phyloP scores from a whole-genome alignment of 2,888 invertebrate genomes.

The Trisateles emortualis region DNA sequence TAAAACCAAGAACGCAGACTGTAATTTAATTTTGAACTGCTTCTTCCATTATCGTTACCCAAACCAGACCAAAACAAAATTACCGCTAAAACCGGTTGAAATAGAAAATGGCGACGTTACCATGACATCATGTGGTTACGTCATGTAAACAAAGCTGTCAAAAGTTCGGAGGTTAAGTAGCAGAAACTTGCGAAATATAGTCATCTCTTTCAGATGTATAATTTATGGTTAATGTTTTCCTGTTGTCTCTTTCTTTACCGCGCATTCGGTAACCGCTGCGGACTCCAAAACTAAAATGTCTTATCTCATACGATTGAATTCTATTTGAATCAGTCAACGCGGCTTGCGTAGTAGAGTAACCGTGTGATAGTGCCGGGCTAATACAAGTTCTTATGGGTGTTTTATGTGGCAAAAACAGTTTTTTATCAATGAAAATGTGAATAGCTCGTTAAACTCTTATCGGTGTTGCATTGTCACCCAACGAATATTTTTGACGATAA shows the following conservation, averaged over 20 bases:
- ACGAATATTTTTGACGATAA: slow-evolving; percentile 46
- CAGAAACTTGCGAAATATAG: slow-evolving; percentile 39
- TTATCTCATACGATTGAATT: slow-evolving; percentile 53
- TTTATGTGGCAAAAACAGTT: slow-evolving; percentile 24
- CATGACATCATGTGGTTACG: slow-evolving; percentile 80
- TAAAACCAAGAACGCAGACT: neutral
- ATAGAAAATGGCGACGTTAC: slow-evolving; percentile 57
- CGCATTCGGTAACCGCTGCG: slow-evolving; percentile 31
- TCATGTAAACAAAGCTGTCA: slow-evolving; percentile 66
- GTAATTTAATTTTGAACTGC: neutral
- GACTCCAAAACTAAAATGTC: slow-evolving; percentile 48
- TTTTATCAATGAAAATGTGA: slow-evolving; percentile 70
- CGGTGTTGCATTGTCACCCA: slow-evolving; percentile 31
- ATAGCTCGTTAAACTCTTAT: slow-evolving; percentile 28
- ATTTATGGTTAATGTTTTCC: slow-evolving; percentile 52
- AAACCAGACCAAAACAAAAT: slow-evolving; percentile 33
- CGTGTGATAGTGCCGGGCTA: slow-evolving; percentile 37
- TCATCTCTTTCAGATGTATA: slow-evolving; percentile 54
- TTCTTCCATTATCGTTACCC: neutral
- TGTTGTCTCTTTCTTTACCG: slow-evolving; percentile 58
- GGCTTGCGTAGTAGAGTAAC: slow-evolving; percentile 51
- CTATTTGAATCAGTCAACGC: slow-evolving; percentile 61
- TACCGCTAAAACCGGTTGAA: slow-evolving; percentile 44
- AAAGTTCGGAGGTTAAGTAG: slow-evolving; percentile 35
- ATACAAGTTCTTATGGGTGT: slow-evolving; percentile 28